Evolutionary conservation across 2,888 invertebrate genomes (phyloP), one percentile per base, ranked within the genome.

Genomic region (Ophioninae sp.): DNA sequence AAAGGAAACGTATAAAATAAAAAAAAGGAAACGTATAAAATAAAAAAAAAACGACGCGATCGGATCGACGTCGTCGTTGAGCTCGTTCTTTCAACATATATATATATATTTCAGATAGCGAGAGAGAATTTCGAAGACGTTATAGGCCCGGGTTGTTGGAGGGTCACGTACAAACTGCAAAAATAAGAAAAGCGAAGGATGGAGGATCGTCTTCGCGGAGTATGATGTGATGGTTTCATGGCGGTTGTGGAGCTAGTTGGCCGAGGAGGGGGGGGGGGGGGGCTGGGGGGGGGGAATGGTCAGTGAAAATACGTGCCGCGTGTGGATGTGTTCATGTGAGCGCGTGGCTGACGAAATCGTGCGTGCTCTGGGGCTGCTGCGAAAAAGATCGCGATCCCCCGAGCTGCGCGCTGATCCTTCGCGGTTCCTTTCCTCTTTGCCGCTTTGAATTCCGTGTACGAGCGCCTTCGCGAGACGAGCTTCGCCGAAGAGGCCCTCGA

Each of bases 341-440:
- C 84, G 84, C 84, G 84, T 84, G 84, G 84, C 84, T 81, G 84
- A 84, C 84, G 81, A 84, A 63, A 78, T 63, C 81, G 77, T 83
- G 84, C 81, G 84, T 84, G 84, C 78, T 74, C 78, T 73, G 41
- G 73, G 30, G 73, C 69, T 69, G 69, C 69, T 69, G 73, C 23
- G 79, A 72, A 79, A 78, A 78, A 51, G 79, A 73, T 44, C 67
- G 51, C 23, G 65, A 65, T 44, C 58, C 79, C 30, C 65, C 72
- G 65, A 79, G 58, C 79, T 51, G 81, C 20, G 51, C 51, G 51
- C 51, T 73, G 37, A 72, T 75, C 71, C 64, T 72, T 72, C 74
- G 67, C 74, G 67, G 58, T 44, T 74, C 74, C 65, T 74, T 81
- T 71, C 64, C 74, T 67, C 59, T 20, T 67, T 72, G 69, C 67